A percentile compares a stretch with the other conserved stretches of the same genome.
These are phyloP conservation scores for Sesia apiformis DNA, from an alignment of 2,888 invertebrate genomes.

Conservation along the genomic window DNA sequence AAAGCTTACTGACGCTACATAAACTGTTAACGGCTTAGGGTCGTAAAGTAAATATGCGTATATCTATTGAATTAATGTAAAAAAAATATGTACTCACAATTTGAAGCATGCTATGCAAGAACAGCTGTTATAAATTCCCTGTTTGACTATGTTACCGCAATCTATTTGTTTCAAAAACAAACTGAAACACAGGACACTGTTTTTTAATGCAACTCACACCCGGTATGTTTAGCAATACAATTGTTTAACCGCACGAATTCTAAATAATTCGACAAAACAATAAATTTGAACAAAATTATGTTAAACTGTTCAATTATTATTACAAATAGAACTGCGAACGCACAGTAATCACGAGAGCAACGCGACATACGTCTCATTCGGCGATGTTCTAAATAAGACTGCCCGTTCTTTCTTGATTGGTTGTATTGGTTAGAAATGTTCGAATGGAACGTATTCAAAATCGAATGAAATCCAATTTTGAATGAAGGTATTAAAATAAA, in stretches of 20 bases:
- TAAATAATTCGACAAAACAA: neutral
- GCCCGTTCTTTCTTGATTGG: neutral
- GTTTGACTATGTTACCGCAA: conserved; percentile 22
- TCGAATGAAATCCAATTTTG: too few species aligned
- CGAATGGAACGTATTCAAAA: too few species aligned
- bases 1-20: too few species aligned
- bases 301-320: conserved; percentile 3
- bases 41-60: too few species aligned
- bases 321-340: conserved; percentile 44
- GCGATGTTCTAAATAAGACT: conserved; percentile 16
- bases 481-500: too few species aligned
- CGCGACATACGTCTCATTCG: conserved; percentile 61
- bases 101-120: conserved; percentile 64
- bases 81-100: conserved; percentile 46
- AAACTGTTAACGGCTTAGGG: too few species aligned
- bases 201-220: neutral
- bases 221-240: neutral
- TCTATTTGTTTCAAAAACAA: conserved; percentile 35
- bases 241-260: neutral
- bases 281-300: neutral
- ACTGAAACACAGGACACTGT: conserved; percentile 51
- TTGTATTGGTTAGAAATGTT: neutral
- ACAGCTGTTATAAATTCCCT: conserved; percentile 52
- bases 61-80: too few species aligned
- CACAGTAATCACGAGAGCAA: conserved; percentile 53